Percentiles rank a stretch among this genome's conserved stretches.
Conservation (phyloP, 2,888 invertebrate genomes). For the Spilosoma lubricipeda region DNA sequence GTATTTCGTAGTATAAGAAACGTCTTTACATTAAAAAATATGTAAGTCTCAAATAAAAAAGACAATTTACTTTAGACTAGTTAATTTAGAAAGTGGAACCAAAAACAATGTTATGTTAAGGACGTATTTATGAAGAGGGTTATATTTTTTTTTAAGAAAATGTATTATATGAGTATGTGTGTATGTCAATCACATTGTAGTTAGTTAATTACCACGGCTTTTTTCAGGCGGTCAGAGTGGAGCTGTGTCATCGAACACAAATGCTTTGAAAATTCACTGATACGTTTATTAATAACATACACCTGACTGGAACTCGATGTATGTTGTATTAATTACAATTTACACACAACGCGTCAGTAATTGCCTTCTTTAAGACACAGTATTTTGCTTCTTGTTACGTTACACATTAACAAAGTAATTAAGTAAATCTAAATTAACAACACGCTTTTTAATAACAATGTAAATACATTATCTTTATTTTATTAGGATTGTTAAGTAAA, state of each 20-base stretch:
- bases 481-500: neutral
- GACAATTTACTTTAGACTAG: too few relatives aligned
- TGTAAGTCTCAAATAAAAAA: too few relatives aligned
- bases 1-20: neutral
- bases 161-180: constrained; percentile 28
- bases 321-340: constrained; percentile 47
- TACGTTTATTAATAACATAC: constrained; percentile 49
- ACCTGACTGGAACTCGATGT: constrained; percentile 44
- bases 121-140: neutral
- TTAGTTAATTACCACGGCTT: constrained; percentile 44
- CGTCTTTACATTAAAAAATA: too few relatives aligned
- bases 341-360: constrained; percentile 35
- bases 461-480: neutral
- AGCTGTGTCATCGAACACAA: constrained; percentile 16
- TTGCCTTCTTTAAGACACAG: constrained; percentile 37
- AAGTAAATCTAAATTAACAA: constrained; percentile 40
- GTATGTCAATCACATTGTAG: constrained; percentile 46
- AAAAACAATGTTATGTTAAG: neutral
- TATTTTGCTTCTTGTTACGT: constrained; percentile 36
- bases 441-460: constrained; percentile 30
- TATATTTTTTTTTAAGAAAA: constrained; percentile 4
- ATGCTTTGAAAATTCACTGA: constrained; percentile 34
- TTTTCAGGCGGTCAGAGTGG: constrained; percentile 22
- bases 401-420: constrained; percentile 44
- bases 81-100: neutral